A percentile compares a stretch with the other conserved stretches of the same genome.
Evolutionary conservation across 2,797 vertebrate genomes (phyloP).

Genomic region (Poecilia velifera): DNA sequence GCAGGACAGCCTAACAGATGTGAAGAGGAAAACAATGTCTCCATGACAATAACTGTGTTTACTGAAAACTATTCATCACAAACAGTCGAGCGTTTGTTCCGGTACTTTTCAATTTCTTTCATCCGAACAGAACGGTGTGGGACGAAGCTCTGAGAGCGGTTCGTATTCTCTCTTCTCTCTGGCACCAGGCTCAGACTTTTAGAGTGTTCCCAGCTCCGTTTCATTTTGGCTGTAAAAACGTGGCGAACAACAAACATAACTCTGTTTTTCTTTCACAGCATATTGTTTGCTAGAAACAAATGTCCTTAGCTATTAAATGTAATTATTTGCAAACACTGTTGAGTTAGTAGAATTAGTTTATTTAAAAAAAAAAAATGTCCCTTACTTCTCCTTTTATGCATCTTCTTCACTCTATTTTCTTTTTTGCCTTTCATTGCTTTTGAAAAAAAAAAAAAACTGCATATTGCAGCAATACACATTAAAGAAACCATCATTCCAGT

Average conservation of each 20-base stretch:
- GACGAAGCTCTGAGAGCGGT: not conserved
- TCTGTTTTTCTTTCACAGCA: not conserved
- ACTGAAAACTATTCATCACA: not conserved
- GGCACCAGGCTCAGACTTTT: not conserved
- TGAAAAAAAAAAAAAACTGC: not conserved
- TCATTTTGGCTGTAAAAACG: not conserved
- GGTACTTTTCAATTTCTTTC: not conserved
- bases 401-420: not conserved
- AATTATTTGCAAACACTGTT: not conserved
- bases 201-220: not conserved
- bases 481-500: not conserved
- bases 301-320: not conserved
- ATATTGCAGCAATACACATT: not conserved
- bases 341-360: not conserved
- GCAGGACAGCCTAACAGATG: not conserved
- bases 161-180: not conserved
- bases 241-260: not conserved
- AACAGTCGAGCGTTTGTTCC: not conserved
- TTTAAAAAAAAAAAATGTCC: not conserved
- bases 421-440: no score
- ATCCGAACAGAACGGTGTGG: not conserved
- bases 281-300: conserved; percentile 5
- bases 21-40: not conserved
- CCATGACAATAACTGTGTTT: conserved; percentile 9
- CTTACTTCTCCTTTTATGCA: not conserved